phyloP scores from a whole-genome alignment of 2,113 vertebrate species.

The Myodes glareolus region DNA sequence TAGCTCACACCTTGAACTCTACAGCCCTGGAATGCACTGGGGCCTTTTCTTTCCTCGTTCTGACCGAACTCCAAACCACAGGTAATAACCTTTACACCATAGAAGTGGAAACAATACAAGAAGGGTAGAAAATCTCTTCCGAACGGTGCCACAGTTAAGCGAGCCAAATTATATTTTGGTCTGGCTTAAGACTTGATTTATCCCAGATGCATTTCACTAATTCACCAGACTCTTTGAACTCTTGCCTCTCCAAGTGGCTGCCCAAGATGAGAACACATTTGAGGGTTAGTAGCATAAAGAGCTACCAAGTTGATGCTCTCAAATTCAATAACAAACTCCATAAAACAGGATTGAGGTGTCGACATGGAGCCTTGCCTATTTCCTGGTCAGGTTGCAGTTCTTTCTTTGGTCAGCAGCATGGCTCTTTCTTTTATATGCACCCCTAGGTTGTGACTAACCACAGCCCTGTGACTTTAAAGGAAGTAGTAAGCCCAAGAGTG shows the following conservation, averaged over 20 bases:
- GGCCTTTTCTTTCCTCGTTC: background rate
- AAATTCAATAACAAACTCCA: background rate
- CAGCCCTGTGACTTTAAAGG: background rate
- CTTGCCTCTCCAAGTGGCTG: background rate
- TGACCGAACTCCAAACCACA: slow-evolving; percentile 3
- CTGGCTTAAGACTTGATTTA: background rate
- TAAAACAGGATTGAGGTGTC: background rate
- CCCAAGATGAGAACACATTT: background rate
- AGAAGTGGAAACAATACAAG: background rate
- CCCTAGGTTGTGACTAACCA: background rate
- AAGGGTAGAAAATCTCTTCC: background rate
- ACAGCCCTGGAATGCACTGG: background rate
- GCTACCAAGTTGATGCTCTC: background rate
- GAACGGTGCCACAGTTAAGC: background rate
- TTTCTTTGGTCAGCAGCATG: background rate
- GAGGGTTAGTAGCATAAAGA: background rate
- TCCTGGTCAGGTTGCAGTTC: background rate
- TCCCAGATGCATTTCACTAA: background rate
- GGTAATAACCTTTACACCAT: slow-evolving; percentile 39
- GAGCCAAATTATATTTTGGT: background rate
- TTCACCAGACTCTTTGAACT: background rate
- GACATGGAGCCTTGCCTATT: background rate
- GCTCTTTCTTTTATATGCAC: background rate
- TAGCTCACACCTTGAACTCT: background rate
- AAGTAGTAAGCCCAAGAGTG: background rate